Percentiles rank a stretch among this genome's conserved stretches.
Evolutionary conservation across 2,113 vertebrate species (phyloP).

Genomic region (Mola mola): DNA sequence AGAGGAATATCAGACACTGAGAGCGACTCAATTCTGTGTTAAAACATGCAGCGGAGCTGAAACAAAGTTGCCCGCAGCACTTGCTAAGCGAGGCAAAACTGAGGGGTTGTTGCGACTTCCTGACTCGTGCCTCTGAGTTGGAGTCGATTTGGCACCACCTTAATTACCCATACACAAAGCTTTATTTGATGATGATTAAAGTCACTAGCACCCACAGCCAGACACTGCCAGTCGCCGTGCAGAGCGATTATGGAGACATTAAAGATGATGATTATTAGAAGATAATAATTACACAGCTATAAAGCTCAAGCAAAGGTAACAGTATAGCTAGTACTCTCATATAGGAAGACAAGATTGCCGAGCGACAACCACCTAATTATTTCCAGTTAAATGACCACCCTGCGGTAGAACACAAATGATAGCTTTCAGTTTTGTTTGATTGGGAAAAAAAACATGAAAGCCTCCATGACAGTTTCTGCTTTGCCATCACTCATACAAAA

Average conservation of each 20-base stretch:
- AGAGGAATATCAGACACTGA: constrained; percentile 57
- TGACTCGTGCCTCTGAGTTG: constrained; percentile 61
- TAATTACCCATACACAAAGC: constrained; percentile 78
- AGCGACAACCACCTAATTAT: constrained; percentile 67
- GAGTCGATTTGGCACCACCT: constrained; percentile 75
- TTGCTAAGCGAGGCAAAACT: constrained; percentile 39
- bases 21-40: constrained; percentile 56
- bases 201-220: constrained; percentile 62
- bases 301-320: constrained; percentile 63
- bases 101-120: constrained; percentile 48
- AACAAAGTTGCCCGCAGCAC: constrained; percentile 56
- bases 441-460: constrained; percentile 45
- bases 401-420: constrained; percentile 63
- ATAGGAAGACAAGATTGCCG: constrained; percentile 44
- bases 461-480: constrained; percentile 50
- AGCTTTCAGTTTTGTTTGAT: constrained; percentile 65
- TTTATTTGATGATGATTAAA: constrained; percentile 81
- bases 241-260: constrained; percentile 67
- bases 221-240: constrained; percentile 70
- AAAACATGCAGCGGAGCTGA: constrained; percentile 54
- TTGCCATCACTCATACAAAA: constrained; percentile 35
- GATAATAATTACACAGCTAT: constrained; percentile 76
- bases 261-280: constrained; percentile 77
- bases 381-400: constrained; percentile 71
- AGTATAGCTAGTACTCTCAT: constrained; percentile 44